Evolutionary conservation across 1,140 invertebrate genomes (phyloP).

Genomic region (Trachymyrmex cornetzi): DNA sequence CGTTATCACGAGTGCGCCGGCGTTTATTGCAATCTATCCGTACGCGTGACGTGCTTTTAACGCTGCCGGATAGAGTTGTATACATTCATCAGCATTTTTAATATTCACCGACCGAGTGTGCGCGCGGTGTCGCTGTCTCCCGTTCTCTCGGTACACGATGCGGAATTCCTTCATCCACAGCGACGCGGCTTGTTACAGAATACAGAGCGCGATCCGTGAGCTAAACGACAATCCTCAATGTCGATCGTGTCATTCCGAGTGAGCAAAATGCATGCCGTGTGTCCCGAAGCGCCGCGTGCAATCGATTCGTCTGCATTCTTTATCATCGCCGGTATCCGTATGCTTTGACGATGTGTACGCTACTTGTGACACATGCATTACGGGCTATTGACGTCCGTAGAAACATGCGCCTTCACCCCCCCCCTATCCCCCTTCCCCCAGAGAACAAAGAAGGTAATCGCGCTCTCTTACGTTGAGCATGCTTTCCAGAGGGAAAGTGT

Average conservation of each 20-base stretch:
- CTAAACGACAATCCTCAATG: slow-evolving; percentile 42
- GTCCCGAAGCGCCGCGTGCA: slow-evolving; percentile 29
- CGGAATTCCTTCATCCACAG: slow-evolving; percentile 52
- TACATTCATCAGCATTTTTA: slow-evolving; percentile 69
- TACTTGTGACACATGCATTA: slow-evolving; percentile 71
- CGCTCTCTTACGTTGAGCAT: slow-evolving; percentile 56
- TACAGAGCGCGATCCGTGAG: slow-evolving; percentile 21
- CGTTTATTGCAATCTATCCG: slow-evolving; percentile 62
- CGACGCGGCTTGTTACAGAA: slow-evolving; percentile 44
- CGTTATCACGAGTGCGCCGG: slow-evolving; percentile 55
- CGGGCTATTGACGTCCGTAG: slow-evolving; percentile 58
- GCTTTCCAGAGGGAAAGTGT: slow-evolving; percentile 68
- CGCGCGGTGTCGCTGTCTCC: slow-evolving; percentile 3
- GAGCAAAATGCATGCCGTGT: slow-evolving; percentile 43
- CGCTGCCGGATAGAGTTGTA: slow-evolving; percentile 56
- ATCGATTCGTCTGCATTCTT: slow-evolving; percentile 65
- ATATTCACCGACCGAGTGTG: slow-evolving; percentile 58
- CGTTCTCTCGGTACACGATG: slow-evolving; percentile 46
- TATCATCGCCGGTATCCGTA: slow-evolving; percentile 45
- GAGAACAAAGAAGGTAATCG: slow-evolving; percentile 72
- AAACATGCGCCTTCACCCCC: slow-evolving; percentile 11
- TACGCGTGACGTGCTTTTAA: slow-evolving; percentile 59
- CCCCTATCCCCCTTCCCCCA: neutral
- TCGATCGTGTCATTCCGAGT: slow-evolving; percentile 43
- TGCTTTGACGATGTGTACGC: slow-evolving; percentile 45